Conservation (phyloP, 2,888 invertebrate genomes). For the Spodoptera picta region DNA sequence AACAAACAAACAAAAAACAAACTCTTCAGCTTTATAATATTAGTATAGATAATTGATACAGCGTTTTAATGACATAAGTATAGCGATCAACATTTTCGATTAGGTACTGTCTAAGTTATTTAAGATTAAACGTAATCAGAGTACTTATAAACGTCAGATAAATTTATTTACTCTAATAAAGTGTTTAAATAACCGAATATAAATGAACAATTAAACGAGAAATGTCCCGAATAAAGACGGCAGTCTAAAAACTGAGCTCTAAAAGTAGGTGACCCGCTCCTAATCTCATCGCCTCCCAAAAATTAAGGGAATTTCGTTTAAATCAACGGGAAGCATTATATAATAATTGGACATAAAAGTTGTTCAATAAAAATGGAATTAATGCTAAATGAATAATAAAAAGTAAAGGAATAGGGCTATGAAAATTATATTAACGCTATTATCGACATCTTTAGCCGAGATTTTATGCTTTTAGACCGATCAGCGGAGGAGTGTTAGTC, state of each 20-base stretch:
- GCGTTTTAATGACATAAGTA: too few species aligned
- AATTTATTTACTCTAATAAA: too few species aligned
- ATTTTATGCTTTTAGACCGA: constrained; percentile 46
- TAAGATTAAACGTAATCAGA: too few species aligned
- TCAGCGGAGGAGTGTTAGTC: constrained; percentile 34
- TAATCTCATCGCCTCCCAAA: constrained; percentile 16
- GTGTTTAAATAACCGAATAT: too few species aligned
- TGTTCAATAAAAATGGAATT: constrained; percentile 53
- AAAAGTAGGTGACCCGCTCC: neutral
- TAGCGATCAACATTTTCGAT: too few species aligned
- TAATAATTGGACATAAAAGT: constrained; percentile 58
- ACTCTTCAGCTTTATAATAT: too few species aligned
- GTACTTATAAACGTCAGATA: too few species aligned
- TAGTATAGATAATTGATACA: too few species aligned
- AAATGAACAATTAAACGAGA: too few species aligned
- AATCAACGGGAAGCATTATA: constrained; percentile 50
- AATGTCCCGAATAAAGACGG: too few species aligned
- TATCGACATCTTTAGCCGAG: constrained; percentile 53
- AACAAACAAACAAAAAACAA: too few species aligned
- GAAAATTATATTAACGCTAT: constrained; percentile 59
- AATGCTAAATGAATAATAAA: constrained; percentile 58
- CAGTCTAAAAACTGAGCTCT: neutral
- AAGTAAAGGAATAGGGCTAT: constrained; percentile 51
- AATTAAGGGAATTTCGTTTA: constrained; percentile 28
- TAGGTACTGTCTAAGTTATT: too few species aligned